Conservation (phyloP, 2,888 invertebrate genomes). For the Idaea aversata region DNA sequence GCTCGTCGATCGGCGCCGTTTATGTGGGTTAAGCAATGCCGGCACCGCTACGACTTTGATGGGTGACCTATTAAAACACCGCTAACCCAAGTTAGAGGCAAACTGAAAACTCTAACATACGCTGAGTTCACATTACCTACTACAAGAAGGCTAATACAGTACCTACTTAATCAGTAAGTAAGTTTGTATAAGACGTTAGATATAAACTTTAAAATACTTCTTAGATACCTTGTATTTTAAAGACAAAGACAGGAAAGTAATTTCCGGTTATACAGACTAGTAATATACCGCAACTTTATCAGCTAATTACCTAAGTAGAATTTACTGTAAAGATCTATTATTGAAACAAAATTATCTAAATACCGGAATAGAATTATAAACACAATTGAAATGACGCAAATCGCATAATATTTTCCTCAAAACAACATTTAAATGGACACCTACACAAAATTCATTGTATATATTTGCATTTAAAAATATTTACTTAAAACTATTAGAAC, state of each 20-base stretch:
- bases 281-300: neutral
- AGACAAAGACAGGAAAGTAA: neutral
- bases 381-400: constrained; percentile 1
- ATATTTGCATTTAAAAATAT: neutral
- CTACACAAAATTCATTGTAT: neutral
- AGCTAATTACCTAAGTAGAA: neutral
- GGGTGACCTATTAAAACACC: neutral
- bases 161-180: too few species aligned
- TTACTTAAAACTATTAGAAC: neutral
- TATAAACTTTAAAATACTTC: neutral
- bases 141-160: too few species aligned
- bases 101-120: neutral
- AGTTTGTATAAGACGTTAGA: too few species aligned
- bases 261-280: neutral
- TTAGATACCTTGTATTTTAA: neutral
- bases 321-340: neutral
- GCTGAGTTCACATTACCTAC: neutral
- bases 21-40: neutral
- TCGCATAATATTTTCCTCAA: neutral
- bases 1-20: neutral
- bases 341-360: neutral
- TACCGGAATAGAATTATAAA: neutral
- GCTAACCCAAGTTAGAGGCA: neutral
- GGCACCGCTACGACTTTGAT: neutral
- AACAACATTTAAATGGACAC: neutral